phyloP scores from a whole-genome alignment of 2,888 invertebrate species.

The Diogma glabrata region DNA sequence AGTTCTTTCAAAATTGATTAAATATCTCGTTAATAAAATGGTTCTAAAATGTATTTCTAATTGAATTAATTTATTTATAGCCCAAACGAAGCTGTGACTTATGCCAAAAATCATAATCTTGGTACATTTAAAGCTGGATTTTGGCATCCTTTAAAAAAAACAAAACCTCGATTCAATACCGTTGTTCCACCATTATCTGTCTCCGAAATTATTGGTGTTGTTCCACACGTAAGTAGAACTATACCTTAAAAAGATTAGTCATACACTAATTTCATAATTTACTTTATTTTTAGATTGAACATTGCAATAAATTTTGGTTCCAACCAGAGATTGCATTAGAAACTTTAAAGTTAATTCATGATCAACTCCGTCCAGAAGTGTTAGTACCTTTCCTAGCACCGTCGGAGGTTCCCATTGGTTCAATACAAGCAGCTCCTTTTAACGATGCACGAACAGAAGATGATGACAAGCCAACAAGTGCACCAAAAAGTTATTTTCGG shows the following conservation, averaged over 20 bases:
- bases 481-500: too few species aligned
- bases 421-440: constrained; percentile 47
- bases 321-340: constrained; percentile 27
- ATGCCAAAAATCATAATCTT: constrained; percentile 33
- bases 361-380: constrained; percentile 31
- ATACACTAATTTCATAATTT: background rate
- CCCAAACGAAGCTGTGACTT: constrained; percentile 37
- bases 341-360: constrained; percentile 31
- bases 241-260: constrained; percentile 11
- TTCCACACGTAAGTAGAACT: constrained; percentile 51
- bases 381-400: constrained; percentile 23
- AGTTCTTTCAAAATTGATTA: too few species aligned
- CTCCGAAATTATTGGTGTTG: constrained; percentile 37
- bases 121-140: constrained; percentile 26
- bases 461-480: too few species aligned
- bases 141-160: background rate
- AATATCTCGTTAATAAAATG: too few species aligned
- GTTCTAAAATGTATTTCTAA: too few species aligned
- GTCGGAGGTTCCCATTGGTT: constrained; percentile 36
- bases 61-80: too few species aligned
- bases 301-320: constrained; percentile 33
- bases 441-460: too few species aligned
- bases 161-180: constrained; percentile 37
- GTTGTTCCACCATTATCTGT: constrained; percentile 43
- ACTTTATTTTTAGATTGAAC: constrained; percentile 24